Conservation (phyloP, 92 coral and sea anemone species). For the Umimayanthus chanpuru region DNA sequence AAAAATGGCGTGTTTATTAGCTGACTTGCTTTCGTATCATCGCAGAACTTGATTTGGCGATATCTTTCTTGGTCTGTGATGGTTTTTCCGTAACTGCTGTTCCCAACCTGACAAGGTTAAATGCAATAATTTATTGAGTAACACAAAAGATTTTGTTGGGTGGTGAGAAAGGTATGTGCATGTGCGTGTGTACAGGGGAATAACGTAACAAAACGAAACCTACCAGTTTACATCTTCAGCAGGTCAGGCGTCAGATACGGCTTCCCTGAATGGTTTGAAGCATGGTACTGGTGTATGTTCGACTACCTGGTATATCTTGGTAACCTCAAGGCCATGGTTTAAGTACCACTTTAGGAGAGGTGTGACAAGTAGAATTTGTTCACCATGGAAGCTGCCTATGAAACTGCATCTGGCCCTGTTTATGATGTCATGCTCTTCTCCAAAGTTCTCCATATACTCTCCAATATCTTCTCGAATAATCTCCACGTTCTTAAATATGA, state of each 20-base stretch:
- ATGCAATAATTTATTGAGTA: too few relatives aligned
- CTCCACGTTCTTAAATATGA: constrained; percentile 48
- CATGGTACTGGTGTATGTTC: constrained; percentile 25
- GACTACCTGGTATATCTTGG: constrained; percentile 34
- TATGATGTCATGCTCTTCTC: constrained; percentile 42
- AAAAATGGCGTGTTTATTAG: too few relatives aligned
- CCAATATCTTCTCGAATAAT: constrained; percentile 53
- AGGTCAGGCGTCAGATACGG: constrained; percentile 51
- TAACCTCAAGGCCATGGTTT: background rate
- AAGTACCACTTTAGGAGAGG: constrained; percentile 60
- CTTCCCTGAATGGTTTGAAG: constrained; percentile 38
- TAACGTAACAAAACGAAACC: background rate
- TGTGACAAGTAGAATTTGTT: constrained; percentile 49
- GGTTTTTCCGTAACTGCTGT: too few relatives aligned
- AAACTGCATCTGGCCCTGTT: constrained; percentile 24
- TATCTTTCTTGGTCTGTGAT: background rate
- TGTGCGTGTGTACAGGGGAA: too few relatives aligned
- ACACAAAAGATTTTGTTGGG: too few relatives aligned
- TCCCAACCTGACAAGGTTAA: background rate
- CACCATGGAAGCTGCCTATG: constrained; percentile 36
- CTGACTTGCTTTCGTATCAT: background rate
- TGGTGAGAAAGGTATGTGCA: too few relatives aligned
- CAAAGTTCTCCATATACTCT: constrained; percentile 35
- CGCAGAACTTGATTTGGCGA: background rate
- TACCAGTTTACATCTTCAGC: constrained; percentile 46